Base-by-base conservation (phyloP, 2,888 invertebrate genomes). In the Fragum fragum region DNA sequence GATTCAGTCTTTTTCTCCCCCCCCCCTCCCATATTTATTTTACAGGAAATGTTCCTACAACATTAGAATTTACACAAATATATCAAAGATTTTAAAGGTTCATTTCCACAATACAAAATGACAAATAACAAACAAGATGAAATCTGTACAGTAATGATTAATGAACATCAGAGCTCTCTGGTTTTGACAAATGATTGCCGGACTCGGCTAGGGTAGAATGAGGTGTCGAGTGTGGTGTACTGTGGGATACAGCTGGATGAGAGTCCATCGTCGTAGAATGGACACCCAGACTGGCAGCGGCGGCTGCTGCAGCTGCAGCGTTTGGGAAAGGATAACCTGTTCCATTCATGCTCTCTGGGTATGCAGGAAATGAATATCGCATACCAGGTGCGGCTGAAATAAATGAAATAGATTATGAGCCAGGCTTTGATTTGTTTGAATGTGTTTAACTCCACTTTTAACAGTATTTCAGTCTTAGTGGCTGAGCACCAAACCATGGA, bases 241-340 rank as follows among this genome's bases (percentile, higher is more conserved):
- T 87, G 80, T 90, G 92, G 47, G 89, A 88, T 69, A 90, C 91
- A 26, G 90, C 88, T 7, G 90, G 91, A 75, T 92, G 92, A 55
- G 89, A 87, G 73, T 92, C 92, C 71, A 88, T 85, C 42, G 93
- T 91, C 72, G 93, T 92, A 14, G 92, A 92, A 83, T 92, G 92
- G 14, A 93, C 91, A 23, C 91, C 90, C 74, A 91, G 82, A 23
- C 87, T 79, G 55, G 88, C 90, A 32, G 88, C 89, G 6, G 90
- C 90, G 9, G 87, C 91, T 21, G 90, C 91, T 11, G 91, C 90
- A 14, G 90, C 90, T 26, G 91, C 90, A n/a, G 90, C 88, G 23
- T 90, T 89, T 36, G 90, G 90, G 90, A 85, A 89, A 90, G 72
- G 90, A 89, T 72, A 89, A 61, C 90, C 91, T 23, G 90, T 90